phyloP scores from a whole-genome alignment of 2,113 vertebrate species.

The Syngnathus typhle region DNA sequence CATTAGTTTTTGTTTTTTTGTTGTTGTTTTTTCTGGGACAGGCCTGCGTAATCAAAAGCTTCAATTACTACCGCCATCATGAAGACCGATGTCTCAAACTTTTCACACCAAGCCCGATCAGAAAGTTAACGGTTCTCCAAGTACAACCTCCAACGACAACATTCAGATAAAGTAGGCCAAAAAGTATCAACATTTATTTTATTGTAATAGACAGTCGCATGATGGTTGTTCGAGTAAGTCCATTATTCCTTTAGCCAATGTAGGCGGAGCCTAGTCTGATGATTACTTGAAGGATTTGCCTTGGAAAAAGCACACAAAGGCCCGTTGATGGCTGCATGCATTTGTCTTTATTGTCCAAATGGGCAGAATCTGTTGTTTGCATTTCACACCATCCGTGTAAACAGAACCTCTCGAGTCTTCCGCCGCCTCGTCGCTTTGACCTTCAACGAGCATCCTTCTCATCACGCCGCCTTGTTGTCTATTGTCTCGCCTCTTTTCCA shows the following conservation, averaged over 20 bases:
- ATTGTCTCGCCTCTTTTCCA: conserved; percentile 18
- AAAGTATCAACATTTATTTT: neutral
- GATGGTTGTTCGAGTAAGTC: too few relatives aligned
- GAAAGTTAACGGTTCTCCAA: neutral
- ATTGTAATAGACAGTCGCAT: too few relatives aligned
- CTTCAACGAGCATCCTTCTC: conserved; percentile 47
- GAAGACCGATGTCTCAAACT: neutral
- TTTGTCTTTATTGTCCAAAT: neutral
- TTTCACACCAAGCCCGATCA: neutral
- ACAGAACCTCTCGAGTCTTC: conserved; percentile 32
- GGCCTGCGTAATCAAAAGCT: conserved; percentile 19
- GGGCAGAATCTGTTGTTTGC: conserved; percentile 36
- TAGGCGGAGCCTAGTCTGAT: too few relatives aligned
- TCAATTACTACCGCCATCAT: neutral
- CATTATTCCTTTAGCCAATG: too few relatives aligned
- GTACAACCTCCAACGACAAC: neutral
- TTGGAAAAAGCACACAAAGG: neutral
- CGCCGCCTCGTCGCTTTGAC: conserved; percentile 47
- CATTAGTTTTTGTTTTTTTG: conserved; percentile 52
- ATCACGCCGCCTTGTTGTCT: conserved; percentile 29
- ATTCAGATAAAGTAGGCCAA: neutral
- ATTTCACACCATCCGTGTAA: conserved; percentile 25
- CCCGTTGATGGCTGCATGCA: neutral
- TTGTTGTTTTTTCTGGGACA: conserved; percentile 28
- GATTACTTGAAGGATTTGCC: neutral